A percentile compares a stretch with the other conserved stretches of the same genome.
Conservation (phyloP, 2,797 vertebrate genomes). For the Esox lucius region DNA sequence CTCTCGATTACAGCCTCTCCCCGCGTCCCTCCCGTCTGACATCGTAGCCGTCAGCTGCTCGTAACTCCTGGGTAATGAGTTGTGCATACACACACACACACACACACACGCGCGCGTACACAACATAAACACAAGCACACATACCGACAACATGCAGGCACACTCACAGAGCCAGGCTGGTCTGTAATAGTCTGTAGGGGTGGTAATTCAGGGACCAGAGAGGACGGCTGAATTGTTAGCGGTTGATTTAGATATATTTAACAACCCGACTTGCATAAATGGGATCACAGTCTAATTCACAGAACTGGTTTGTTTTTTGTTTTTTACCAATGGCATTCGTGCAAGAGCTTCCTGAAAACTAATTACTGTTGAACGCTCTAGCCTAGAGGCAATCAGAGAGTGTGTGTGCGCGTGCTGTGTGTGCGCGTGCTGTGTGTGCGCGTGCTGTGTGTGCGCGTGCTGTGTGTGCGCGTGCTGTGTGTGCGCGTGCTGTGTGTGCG, state of each 20-base stretch:
- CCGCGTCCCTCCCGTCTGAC: background rate
- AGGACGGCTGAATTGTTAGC: background rate
- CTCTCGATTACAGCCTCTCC: constrained; percentile 2
- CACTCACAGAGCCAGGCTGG: background rate
- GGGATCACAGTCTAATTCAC: constrained; percentile 1
- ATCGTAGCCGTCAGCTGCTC: background rate
- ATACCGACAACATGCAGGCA: background rate
- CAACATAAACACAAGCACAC: background rate
- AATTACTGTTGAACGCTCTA: constrained; percentile 7
- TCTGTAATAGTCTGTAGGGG: background rate
- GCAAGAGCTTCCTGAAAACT: constrained; percentile 2
- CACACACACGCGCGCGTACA: background rate
- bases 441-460: constrained; percentile 7
- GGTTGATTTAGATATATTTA: background rate
- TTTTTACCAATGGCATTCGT: background rate
- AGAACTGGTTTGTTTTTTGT: background rate
- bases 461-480: background rate
- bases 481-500: background rate
- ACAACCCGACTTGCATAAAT: background rate
- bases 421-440: constrained; percentile 16
- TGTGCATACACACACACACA: background rate
- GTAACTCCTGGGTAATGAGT: background rate
- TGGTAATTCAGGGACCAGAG: background rate
- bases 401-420: constrained; percentile 9
- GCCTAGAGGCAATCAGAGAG: constrained; percentile 1